A percentile compares a stretch with the other conserved stretches of the same genome.
Evolutionary conservation across 2,797 vertebrate species (phyloP).

Genomic region (Anguilla megastoma): DNA sequence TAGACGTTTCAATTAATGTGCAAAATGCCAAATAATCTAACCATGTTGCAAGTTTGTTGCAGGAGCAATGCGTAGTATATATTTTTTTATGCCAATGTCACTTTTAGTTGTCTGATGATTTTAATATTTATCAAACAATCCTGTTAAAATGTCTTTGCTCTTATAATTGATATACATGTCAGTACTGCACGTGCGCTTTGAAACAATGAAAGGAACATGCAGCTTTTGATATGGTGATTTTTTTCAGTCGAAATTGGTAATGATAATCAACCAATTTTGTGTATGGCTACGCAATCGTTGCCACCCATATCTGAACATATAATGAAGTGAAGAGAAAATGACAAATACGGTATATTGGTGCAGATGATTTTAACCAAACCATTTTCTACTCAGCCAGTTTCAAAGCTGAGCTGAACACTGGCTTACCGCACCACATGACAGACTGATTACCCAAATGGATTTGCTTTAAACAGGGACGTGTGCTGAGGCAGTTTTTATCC

Average conservation of each 20-base stretch:
- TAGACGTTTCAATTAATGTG: constrained; percentile 26
- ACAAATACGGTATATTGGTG: constrained; percentile 4
- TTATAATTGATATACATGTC: neutral
- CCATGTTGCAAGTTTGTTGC: constrained; percentile 21
- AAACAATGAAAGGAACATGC: constrained; percentile 3
- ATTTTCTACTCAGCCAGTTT: constrained; percentile 29
- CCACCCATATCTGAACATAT: neutral
- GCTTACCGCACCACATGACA: constrained; percentile 27
- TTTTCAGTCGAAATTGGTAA: neutral
- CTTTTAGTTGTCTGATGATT: neutral
- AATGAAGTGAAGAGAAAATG: constrained; percentile 15
- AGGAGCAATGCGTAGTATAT: neutral
- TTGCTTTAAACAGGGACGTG: constrained; percentile 33
- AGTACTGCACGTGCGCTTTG: no score
- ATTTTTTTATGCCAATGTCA: constrained; percentile 15
- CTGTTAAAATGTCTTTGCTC: constrained; percentile 5
- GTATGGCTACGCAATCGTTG: neutral
- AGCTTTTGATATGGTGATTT: neutral
- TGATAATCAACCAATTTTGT: neutral
- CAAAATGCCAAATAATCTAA: constrained; percentile 24
- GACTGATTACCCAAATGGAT: constrained; percentile 37
- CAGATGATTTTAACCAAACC: constrained; percentile 18
- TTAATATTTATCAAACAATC: neutral
- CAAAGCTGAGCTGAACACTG: constrained; percentile 26
- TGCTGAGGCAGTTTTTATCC: constrained; percentile 39